phyloP scores from a whole-genome alignment of 2,113 vertebrate genomes.

The Leptobrachium leishanense region DNA sequence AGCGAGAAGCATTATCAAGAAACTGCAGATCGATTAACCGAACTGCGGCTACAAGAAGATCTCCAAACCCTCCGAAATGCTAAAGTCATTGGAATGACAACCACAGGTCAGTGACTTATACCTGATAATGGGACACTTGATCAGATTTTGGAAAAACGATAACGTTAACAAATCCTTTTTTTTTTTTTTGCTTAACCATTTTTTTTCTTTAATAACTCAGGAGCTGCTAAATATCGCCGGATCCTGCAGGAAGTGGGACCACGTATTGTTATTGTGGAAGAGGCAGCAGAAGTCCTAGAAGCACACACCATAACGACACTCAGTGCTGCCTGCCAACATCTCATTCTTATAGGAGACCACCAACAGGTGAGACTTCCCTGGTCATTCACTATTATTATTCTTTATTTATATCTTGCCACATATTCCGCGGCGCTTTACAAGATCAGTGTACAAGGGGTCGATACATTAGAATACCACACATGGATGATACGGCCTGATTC shows the following conservation, averaged over 20 bases:
- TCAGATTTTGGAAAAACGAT: no score
- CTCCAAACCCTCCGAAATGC: slow-evolving; percentile 74
- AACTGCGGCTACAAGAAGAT: slow-evolving; percentile 77
- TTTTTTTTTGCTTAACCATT: background rate
- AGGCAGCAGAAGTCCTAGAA: slow-evolving; percentile 93
- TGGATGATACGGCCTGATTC: no score
- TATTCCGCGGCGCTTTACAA: no score
- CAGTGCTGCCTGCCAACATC: slow-evolving; percentile 85
- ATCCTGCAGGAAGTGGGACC: slow-evolving; percentile 80
- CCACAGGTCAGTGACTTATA: slow-evolving; percentile 69
- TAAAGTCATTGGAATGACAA: slow-evolving; percentile 91
- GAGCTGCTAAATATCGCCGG: slow-evolving; percentile 86
- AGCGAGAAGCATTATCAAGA: slow-evolving; percentile 73
- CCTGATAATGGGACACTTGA: background rate
- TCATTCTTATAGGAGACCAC: slow-evolving; percentile 96
- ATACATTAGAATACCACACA: no score
- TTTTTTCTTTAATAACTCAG: slow-evolving; percentile 53
- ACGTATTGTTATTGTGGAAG: slow-evolving; percentile 84
- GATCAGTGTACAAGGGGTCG: no score
- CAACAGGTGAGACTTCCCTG: slow-evolving; percentile 77
- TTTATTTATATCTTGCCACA: no score
- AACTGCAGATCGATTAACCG: slow-evolving; percentile 75
- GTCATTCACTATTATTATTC: no score
- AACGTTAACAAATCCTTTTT: background rate
- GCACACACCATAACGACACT: slow-evolving; percentile 90